Evolutionary conservation across 2,888 invertebrate species (phyloP).

Genomic region (Danaus chrysippus): DNA sequence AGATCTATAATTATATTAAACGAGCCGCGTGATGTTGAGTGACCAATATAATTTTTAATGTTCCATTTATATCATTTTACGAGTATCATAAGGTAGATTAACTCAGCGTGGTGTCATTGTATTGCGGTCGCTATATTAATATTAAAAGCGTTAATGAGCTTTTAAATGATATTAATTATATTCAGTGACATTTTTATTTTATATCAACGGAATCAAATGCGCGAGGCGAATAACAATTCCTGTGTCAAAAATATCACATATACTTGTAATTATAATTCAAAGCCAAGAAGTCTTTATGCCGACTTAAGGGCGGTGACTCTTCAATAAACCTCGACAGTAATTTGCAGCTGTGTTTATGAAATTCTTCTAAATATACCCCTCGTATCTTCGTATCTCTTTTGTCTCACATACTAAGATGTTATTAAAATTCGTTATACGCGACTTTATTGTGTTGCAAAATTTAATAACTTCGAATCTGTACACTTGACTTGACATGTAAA

Average conservation of each 20-base stretch:
- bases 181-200: neutral
- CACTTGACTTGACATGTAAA: no score
- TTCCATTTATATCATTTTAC: slow-evolving; percentile 10
- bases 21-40: slow-evolving; percentile 12
- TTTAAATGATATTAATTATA: no score
- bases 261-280: slow-evolving; percentile 57
- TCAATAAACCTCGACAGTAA: slow-evolving; percentile 47
- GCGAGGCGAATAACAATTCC: neutral
- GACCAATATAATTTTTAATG: slow-evolving; percentile 16
- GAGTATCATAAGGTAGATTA: slow-evolving; percentile 4
- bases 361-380: slow-evolving; percentile 41
- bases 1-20: slow-evolving; percentile 12
- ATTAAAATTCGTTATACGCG: slow-evolving; percentile 24
- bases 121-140: no score
- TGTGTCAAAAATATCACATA: slow-evolving; percentile 30
- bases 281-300: slow-evolving; percentile 55
- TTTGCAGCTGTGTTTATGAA: slow-evolving; percentile 46
- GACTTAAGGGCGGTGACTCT: slow-evolving; percentile 44
- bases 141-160: no score
- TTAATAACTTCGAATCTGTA: slow-evolving; percentile 41
- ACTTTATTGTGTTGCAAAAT: slow-evolving; percentile 46
- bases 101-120: neutral
- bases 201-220: no score
- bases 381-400: slow-evolving; percentile 10
- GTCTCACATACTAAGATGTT: slow-evolving; percentile 13